These are phyloP conservation scores for Meda fulgida DNA, from an alignment of 2,797 vertebrate species.

Conservation along the genomic window DNA sequence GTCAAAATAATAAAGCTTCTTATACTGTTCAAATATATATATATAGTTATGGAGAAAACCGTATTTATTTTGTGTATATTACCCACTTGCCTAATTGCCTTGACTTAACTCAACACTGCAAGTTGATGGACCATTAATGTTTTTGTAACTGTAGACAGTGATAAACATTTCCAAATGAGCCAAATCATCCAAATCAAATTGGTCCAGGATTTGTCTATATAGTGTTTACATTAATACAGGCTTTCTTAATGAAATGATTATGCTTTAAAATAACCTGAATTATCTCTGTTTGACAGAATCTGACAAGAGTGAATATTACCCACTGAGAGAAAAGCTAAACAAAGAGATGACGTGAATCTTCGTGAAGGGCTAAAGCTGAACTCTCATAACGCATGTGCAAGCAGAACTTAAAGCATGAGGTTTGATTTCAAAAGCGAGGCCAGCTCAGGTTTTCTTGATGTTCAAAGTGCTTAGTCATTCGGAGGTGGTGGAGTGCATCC, in stretches of 20 bases:
- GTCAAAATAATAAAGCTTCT: neutral
- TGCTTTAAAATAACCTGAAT: neutral
- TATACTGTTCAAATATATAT: neutral
- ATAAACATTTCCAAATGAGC: neutral
- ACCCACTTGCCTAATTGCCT: neutral
- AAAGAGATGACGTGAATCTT: neutral
- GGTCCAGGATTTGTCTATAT: neutral
- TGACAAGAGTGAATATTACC: neutral
- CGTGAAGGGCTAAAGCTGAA: neutral
- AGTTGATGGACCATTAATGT: neutral
- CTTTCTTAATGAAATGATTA: neutral
- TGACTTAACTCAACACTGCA: neutral
- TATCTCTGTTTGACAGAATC: constrained; percentile 5
- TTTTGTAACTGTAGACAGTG: neutral
- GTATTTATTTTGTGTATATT: neutral
- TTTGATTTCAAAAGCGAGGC: neutral
- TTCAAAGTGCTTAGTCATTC: constrained; percentile 38
- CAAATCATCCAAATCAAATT: neutral
- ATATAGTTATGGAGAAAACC: neutral
- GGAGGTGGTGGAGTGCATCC: constrained; percentile 10
- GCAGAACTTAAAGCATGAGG: neutral
- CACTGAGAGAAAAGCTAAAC: neutral
- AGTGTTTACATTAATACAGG: neutral
- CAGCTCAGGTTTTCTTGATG: neutral
- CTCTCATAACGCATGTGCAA: neutral